Evolutionary conservation across 2,797 vertebrate species (phyloP).

Genomic region (Lepus townsendii): DNA sequence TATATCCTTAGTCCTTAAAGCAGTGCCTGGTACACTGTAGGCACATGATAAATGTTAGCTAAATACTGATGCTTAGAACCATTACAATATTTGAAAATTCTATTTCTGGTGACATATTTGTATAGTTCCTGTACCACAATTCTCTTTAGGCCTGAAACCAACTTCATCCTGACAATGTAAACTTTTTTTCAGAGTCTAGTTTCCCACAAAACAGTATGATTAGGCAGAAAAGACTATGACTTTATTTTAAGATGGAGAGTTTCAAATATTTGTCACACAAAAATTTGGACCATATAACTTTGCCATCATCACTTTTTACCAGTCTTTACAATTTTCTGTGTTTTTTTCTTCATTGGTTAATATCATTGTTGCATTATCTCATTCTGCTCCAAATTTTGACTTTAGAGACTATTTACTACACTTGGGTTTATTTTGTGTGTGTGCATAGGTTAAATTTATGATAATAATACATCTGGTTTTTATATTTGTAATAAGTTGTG

Average conservation of each 20-base stretch:
- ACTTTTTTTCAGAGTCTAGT: slow-evolving; percentile 8
- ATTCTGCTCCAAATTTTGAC: neutral
- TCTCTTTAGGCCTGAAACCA: neutral
- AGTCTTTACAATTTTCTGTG: neutral
- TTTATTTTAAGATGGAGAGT: neutral
- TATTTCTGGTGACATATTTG: neutral
- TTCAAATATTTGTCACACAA: neutral
- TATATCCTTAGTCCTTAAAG: neutral
- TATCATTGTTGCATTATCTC: neutral
- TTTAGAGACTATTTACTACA: neutral
- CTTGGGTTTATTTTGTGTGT: neutral
- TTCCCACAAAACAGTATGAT: neutral
- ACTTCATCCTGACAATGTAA: neutral
- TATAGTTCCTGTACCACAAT: neutral
- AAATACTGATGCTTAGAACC: neutral
- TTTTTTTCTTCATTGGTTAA: neutral
- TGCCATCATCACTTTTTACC: neutral
- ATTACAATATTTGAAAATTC: neutral
- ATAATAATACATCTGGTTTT: neutral
- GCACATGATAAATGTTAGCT: neutral
- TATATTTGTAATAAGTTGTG: neutral
- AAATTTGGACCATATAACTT: neutral
- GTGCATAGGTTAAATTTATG: neutral
- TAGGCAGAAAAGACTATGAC: neutral
- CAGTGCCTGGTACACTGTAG: neutral